phyloP scores from a whole-genome alignment of 2,888 invertebrate genomes.

The Tillus elongatus region DNA sequence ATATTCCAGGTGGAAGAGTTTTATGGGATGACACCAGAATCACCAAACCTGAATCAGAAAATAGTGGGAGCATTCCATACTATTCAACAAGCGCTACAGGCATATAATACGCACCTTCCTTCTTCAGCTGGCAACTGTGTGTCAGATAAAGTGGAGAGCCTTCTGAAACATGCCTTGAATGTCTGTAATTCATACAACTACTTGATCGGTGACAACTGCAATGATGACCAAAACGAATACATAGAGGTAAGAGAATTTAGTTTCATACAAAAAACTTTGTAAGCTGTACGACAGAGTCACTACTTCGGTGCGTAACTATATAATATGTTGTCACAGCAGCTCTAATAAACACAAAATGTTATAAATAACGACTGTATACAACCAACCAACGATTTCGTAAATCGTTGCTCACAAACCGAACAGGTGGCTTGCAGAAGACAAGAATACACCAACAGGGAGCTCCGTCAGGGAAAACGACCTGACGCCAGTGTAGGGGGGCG shows the following conservation, averaged over 20 bases:
- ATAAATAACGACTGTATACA: too few relatives aligned
- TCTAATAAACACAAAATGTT: too few relatives aligned
- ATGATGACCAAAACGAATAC: neutral
- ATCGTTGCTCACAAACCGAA: too few relatives aligned
- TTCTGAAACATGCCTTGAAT: neutral
- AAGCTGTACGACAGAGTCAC: too few relatives aligned
- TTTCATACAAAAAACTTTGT: too few relatives aligned
- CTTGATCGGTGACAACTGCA: neutral
- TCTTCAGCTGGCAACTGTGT: neutral
- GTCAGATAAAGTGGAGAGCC: neutral
- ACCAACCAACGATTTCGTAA: too few relatives aligned
- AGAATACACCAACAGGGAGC: too few relatives aligned
- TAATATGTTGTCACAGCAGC: too few relatives aligned
- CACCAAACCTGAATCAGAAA: neutral
- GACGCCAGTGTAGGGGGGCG: too few relatives aligned
- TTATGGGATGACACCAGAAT: neutral
- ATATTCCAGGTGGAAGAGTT: conserved; percentile 1
- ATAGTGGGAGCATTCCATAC: neutral
- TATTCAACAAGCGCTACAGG: neutral
- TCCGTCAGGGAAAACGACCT: too few relatives aligned
- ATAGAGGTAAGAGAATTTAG: neutral
- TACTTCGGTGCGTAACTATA: too few relatives aligned
- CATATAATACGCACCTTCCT: neutral
- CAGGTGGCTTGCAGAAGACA: too few relatives aligned
- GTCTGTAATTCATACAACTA: neutral